Evolutionary conservation across 2,113 vertebrate species (phyloP), one percentile per base, ranked within the genome.

Genomic region (Cynoglossus semilaevis): DNA sequence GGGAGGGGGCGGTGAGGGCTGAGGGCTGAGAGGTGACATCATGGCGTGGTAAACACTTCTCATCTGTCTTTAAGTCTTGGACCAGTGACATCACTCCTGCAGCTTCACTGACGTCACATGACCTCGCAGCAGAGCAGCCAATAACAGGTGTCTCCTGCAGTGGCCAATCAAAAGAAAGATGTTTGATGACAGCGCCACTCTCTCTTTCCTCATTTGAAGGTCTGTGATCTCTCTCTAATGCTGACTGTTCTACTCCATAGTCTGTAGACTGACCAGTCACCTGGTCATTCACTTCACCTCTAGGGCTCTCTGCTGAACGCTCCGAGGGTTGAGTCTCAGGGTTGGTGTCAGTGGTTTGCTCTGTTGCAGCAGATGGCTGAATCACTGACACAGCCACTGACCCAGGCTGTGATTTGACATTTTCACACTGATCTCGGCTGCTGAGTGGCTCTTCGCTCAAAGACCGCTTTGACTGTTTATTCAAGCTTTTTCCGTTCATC

Each of bases 1-100:
- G 51, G 9, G 15, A 40, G 6, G 51, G 53, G 0, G 65, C 61
- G 9, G 58, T 70, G 13, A 35, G 79, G 83, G 40, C 76, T 85
- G 41, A 68, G 11, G 82, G 48, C 68, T 74, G 72, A 18, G 80
- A 18, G 9, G 2, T 15, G 43, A 55, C 48, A 0, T 19, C 2
- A 12, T 13, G 60, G 1, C 2, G 11, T 12, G 6, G 37, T 6
- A 15, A 35, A 50, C 15, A 38, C n/a, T 35, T 37, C 15, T 65
- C n/a, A 9, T 34, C n/a, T 2, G 35, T 7, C 29, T 15, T 9
- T 12, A 13, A 41, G 11, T 50, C 34, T 37, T 6, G 14, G 7
- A 34, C 7, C 12, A 46, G 17, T 49, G 16, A 18, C 10, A 14
- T 29, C 14, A 15, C 22, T 29, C 8, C 45, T 54, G 16, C 34